Evolutionary conservation across 1,140 invertebrate species (phyloP).

Genomic region (Diachasmimorpha longicaudata): DNA sequence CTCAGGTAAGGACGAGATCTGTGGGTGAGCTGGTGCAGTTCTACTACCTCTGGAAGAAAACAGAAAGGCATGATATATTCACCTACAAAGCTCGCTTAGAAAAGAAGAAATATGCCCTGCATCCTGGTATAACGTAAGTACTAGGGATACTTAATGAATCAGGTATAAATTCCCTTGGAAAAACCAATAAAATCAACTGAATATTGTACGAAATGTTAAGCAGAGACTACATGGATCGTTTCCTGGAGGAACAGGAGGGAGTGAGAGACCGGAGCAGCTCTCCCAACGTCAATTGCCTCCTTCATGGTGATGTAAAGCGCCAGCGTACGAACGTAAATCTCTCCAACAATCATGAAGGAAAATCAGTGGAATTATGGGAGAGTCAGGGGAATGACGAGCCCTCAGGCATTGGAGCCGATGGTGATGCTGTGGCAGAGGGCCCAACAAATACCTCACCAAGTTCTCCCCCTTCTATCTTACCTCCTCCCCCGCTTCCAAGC

Average conservation of each 20-base stretch:
- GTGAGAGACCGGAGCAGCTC: conserved; percentile 63
- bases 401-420: conserved; percentile 34
- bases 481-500: conserved; percentile 26
- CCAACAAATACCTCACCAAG: conserved; percentile 26
- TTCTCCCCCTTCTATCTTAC: conserved; percentile 32
- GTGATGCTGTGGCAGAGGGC: conserved; percentile 30
- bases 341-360: conserved; percentile 48
- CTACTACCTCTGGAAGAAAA: conserved; percentile 99
- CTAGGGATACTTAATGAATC: conserved; percentile 59
- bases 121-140: conserved; percentile 73
- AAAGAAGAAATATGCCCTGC: conserved; percentile 79
- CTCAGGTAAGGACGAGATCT: conserved; percentile 85
- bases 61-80: conserved; percentile 92
- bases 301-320: conserved; percentile 70
- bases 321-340: conserved; percentile 53
- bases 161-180: neutral
- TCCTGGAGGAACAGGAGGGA: conserved; percentile 74
- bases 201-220: conserved; percentile 36
- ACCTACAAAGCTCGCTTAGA: conserved; percentile 77
- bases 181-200: conserved; percentile 20
- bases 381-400: conserved; percentile 34
- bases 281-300: conserved; percentile 68
- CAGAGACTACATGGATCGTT: conserved; percentile 79
- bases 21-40: conserved; percentile 97
- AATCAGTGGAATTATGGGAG: conserved; percentile 51